Conservation (phyloP, 2,797 vertebrate species). For the Enteromius fasciolatus region DNA sequence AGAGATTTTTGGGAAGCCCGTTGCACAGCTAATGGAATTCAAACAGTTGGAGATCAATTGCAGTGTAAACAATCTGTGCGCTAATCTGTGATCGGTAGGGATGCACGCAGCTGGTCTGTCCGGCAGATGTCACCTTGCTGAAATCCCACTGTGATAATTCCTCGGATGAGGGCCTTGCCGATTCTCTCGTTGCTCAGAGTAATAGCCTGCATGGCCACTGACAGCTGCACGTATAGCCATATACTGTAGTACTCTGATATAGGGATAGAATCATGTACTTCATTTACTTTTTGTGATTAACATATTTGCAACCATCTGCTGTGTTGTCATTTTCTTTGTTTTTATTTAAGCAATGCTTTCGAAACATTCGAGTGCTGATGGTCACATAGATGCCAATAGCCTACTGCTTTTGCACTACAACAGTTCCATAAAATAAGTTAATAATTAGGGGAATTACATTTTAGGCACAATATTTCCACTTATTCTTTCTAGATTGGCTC, state of each 20-base stretch:
- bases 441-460: not conserved
- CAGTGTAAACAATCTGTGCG: conserved; percentile 48
- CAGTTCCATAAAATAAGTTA: not conserved
- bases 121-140: conserved; percentile 53
- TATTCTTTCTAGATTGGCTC: not conserved
- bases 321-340: not conserved
- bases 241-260: not conserved
- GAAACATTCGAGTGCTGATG: not conserved
- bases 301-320: not conserved
- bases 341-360: not conserved
- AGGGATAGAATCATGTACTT: not conserved
- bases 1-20: not conserved
- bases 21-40: conserved; percentile 21
- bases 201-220: not conserved
- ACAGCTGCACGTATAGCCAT: not conserved
- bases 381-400: not conserved
- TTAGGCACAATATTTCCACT: not conserved
- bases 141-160: conserved; percentile 41
- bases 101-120: conserved; percentile 17
- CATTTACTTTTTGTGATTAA: not conserved
- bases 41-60: conserved; percentile 35
- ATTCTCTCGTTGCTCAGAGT: conserved; percentile 8
- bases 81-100: conserved; percentile 44
- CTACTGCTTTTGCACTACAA: not conserved
- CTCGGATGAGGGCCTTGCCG: not conserved